These are phyloP conservation scores for Lucilia sericata DNA, from an alignment of 1,140 invertebrate species.

Conservation along the genomic window DNA sequence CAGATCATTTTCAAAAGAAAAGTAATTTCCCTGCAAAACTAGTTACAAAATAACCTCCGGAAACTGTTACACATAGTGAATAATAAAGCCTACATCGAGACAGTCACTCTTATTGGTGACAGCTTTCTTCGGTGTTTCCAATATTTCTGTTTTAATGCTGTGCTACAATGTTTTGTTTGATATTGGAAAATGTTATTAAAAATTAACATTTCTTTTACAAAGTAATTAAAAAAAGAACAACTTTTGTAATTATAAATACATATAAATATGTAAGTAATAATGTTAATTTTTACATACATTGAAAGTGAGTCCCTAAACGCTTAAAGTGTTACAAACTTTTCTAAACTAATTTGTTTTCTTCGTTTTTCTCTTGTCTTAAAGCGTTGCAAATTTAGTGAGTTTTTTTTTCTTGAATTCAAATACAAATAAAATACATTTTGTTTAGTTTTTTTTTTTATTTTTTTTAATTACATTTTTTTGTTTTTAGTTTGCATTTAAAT, in stretches of 20 bases:
- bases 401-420: background rate
- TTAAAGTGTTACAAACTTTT: background rate
- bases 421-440: constrained; percentile 3
- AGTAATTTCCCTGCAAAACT: too few species aligned
- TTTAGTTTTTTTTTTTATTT: background rate
- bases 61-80: too few species aligned
- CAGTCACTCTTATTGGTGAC: too few species aligned
- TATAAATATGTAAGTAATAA: background rate
- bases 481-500: constrained; percentile 28
- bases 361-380: background rate
- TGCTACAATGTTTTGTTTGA: background rate
- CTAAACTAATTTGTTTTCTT: background rate
- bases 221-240: background rate
- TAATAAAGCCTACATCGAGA: too few species aligned
- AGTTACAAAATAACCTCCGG: too few species aligned
- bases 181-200: background rate
- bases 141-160: background rate
- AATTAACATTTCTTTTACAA: background rate
- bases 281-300: background rate
- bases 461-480: constrained; percentile 22
- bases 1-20: too few species aligned
- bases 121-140: constrained; percentile 31
- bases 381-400: background rate
- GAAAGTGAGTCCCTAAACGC: background rate
- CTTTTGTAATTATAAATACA: background rate